Conservation (phyloP, 2,888 invertebrate species). For the Rhingia campestris region DNA sequence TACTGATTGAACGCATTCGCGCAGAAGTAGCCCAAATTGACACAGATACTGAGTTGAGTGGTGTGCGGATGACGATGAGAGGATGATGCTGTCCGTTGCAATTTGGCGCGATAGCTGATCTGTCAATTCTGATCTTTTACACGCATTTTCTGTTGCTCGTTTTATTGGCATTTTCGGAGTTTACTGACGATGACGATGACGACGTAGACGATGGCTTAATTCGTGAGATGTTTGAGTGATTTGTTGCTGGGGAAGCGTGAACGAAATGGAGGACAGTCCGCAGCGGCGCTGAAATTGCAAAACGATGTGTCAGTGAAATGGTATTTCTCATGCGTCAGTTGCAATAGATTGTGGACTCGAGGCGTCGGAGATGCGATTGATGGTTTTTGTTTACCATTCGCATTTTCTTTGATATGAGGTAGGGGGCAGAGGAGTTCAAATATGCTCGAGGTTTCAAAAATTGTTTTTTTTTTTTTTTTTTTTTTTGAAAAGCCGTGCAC, state of each 20-base stretch:
- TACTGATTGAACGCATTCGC: conserved; percentile 61
- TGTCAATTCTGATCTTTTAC: conserved; percentile 63
- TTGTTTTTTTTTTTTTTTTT: no score
- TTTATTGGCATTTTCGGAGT: conserved; percentile 63
- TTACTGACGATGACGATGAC: conserved; percentile 64
- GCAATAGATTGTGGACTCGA: conserved; percentile 61
- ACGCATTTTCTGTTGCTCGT: conserved; percentile 2
- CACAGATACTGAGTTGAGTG: conserved; percentile 5
- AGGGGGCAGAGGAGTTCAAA: not conserved
- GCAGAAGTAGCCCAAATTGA: conserved; percentile 4
- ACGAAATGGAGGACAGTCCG: conserved; percentile 11
- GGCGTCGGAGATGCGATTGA: not conserved
- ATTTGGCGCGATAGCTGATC: conserved; percentile 69
- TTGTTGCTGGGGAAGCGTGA: conserved; percentile 65
- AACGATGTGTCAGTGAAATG: conserved; percentile 67
- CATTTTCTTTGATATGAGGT: not conserved
- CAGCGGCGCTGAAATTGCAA: conserved; percentile 7
- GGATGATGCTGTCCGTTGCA: conserved; percentile 47
- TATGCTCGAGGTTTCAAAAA: no score
- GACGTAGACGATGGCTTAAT: conserved; percentile 66
- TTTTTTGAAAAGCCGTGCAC: no score
- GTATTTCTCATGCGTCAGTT: conserved; percentile 72
- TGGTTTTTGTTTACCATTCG: not conserved
- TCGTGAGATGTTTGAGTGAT: conserved; percentile 73
- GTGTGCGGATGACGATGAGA: conserved; percentile 20